phyloP scores from a whole-genome alignment of 2,888 invertebrate genomes.

The Nephrotoma appendiculata region DNA sequence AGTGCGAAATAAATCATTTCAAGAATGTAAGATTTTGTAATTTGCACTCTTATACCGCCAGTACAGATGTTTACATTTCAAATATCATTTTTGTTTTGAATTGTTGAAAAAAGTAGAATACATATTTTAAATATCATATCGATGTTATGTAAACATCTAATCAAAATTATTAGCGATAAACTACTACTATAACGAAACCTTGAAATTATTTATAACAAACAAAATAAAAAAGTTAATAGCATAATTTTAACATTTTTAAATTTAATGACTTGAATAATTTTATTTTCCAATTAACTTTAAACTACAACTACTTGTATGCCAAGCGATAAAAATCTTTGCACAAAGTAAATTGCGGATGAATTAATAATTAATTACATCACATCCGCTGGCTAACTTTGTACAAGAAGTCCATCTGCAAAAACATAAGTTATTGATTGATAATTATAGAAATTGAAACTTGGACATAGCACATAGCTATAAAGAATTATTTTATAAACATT shows the following conservation, averaged over 20 bases:
- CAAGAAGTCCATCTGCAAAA: background rate
- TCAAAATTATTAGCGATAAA: too few relatives aligned
- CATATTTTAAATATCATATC: too few relatives aligned
- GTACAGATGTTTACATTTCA: too few relatives aligned
- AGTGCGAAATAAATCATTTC: too few relatives aligned
- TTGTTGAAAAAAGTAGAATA: too few relatives aligned
- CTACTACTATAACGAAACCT: background rate
- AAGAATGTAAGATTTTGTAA: too few relatives aligned
- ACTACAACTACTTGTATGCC: background rate
- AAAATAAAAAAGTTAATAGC: background rate
- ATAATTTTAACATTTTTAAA: background rate
- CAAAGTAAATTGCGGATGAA: background rate
- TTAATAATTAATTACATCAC: background rate
- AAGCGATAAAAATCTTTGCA: background rate
- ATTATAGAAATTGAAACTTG: background rate
- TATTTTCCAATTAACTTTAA: background rate
- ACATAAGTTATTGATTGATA: background rate
- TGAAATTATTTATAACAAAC: background rate
- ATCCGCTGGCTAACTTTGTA: background rate
- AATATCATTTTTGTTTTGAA: too few relatives aligned
- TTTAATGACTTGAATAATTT: background rate
- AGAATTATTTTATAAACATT: background rate
- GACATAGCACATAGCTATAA: background rate
- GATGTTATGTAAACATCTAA: too few relatives aligned
- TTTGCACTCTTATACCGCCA: too few relatives aligned